Base-by-base conservation (phyloP, 1,140 invertebrate genomes). In the Bombus waltoni region DNA sequence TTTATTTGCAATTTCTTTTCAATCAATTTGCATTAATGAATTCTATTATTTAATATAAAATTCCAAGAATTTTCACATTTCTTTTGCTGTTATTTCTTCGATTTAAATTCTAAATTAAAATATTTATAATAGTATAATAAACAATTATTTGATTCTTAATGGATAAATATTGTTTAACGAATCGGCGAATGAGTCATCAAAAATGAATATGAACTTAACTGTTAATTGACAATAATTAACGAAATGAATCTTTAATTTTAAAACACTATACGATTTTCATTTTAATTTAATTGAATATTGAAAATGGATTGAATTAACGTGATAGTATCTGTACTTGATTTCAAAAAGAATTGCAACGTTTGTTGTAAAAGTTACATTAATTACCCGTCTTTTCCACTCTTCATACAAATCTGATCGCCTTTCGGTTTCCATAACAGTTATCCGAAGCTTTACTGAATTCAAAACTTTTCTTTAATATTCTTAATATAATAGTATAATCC, bases 331-430 rank as follows among this genome's bases (percentile, higher is more conserved):
- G 72, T 35, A 65, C 18, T n/a, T n/a, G 4, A 38, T n/a, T 62
- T 18, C 3, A 59, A 79, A 35, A 32, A 15, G 5, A 47, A 75
- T 81, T 78, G 35, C 66, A 74, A 35, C 28, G 68, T 74, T 87
- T 86, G n/a, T 25, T 42, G 22, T 25, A 62, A 83, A 53, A 85
- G 42, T 87, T 38, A 65, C 53, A 35, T 57, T 87, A 91, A 87
- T 92, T 93, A 95, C 95, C 84, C 94, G 86, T 92, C 94, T 95
- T 80, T 93, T 95, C 92, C 95, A 93, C 86, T 95, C 94, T 74
- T 94, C 94, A 66, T 94, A 93, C 66, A 93, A 92, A 40, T 93
- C 92, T 11, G 92, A 86, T 81, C 87, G 87, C 47, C 90, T 87
- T 28, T 92, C 87, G 47, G 92, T 93, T 68, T 93, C 94, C 94